phyloP scores from a whole-genome alignment of 2,113 vertebrate genomes.

The Pterophyllum scalare region DNA sequence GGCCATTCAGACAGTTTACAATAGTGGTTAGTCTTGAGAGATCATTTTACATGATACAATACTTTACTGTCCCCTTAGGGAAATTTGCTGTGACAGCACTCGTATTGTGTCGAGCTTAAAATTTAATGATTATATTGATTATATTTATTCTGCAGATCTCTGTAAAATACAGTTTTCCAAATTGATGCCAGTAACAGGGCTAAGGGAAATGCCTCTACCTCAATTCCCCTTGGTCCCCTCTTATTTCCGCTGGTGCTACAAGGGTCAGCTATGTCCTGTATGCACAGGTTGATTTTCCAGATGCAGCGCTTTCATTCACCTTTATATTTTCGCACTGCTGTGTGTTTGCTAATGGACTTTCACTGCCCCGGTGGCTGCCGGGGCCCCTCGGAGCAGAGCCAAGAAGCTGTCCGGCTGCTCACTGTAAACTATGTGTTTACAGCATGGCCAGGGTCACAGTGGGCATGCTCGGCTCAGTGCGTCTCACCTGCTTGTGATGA shows the following conservation, averaged over 20 bases:
- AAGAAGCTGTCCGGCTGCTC: conserved; percentile 70
- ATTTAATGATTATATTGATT: background rate
- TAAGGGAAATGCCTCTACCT: conserved; percentile 26
- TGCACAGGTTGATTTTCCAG: conserved; percentile 55
- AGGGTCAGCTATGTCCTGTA: conserved; percentile 29
- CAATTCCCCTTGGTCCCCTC: background rate
- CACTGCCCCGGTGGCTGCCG: conserved; percentile 25
- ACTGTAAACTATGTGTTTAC: conserved; percentile 79
- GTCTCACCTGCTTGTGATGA: conserved; percentile 64
- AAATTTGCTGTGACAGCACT: background rate
- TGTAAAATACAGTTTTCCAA: background rate
- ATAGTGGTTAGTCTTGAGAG: background rate
- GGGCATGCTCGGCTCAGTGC: conserved; percentile 49
- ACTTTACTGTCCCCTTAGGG: background rate
- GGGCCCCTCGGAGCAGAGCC: conserved; percentile 61
- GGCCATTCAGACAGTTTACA: background rate
- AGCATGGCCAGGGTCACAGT: conserved; percentile 61
- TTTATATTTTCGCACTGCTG: conserved; percentile 48
- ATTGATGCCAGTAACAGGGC: conserved; percentile 36
- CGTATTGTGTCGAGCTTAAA: background rate
- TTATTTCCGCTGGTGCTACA: background rate
- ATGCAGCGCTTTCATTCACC: conserved; percentile 33
- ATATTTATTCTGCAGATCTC: conserved; percentile 13
- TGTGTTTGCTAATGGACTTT: conserved; percentile 48
- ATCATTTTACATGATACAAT: background rate